These are phyloP conservation scores for Lamprotornis superbus DNA, from an alignment of 2,113 vertebrate genomes.

Conservation along the genomic window DNA sequence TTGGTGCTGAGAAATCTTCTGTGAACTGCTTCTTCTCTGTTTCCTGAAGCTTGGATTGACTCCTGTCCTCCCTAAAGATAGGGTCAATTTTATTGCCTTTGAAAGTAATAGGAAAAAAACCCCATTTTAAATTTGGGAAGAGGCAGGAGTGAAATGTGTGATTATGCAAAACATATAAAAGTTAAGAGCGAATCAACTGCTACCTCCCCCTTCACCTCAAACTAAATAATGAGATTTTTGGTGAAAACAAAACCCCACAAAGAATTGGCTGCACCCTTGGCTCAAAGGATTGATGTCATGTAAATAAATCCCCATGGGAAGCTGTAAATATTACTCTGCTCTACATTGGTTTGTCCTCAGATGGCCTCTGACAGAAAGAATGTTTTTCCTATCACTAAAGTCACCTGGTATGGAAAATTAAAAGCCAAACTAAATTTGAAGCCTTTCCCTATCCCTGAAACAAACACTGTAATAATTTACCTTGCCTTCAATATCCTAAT, in stretches of 20 bases:
- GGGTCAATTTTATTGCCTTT: not conserved
- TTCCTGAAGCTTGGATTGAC: not conserved
- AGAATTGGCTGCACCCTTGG: not conserved
- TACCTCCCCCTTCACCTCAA: rapidly evolving
- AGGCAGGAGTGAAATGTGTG: not conserved
- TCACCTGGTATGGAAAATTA: not conserved
- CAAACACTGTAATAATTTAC: not conserved
- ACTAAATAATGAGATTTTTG: not conserved
- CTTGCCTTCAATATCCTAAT: not conserved
- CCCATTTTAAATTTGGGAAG: not conserved
- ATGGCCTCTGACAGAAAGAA: not conserved
- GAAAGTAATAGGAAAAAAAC: not conserved
- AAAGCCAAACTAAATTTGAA: not conserved
- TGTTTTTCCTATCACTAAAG: not conserved
- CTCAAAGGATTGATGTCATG: not conserved
- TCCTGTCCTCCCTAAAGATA: not conserved
- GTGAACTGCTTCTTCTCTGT: not conserved
- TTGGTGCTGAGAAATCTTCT: not conserved
- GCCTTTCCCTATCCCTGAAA: not conserved
- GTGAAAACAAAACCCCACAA: not conserved
- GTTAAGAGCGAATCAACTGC: not conserved
- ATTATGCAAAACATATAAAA: not conserved
- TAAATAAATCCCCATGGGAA: not conserved
- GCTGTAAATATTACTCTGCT: not conserved
- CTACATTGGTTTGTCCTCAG: slow-evolving; percentile 3